Evolutionary conservation across 2,113 vertebrate genomes (phyloP).

Genomic region (Oryzias woworae): DNA sequence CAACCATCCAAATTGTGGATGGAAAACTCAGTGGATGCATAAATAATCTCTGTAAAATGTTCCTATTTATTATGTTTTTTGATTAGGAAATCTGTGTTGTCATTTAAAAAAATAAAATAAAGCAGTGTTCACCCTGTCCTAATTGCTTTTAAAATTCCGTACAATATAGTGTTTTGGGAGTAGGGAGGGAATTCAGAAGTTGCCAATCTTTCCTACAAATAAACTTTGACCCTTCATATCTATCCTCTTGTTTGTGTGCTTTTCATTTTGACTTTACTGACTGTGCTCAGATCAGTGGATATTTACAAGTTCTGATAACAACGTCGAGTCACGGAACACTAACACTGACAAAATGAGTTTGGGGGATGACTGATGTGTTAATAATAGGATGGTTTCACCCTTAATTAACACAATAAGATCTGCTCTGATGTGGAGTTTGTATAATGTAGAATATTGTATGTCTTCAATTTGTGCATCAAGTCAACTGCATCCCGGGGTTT

Average conservation of each 20-base stretch:
- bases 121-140: too few relatives aligned
- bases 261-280: conserved; percentile 12
- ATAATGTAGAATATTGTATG: conserved; percentile 34
- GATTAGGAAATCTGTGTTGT: too few relatives aligned
- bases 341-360: conserved; percentile 31
- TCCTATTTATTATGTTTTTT: too few relatives aligned
- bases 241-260: background rate
- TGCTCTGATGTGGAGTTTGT: conserved; percentile 26
- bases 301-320: conserved; percentile 33
- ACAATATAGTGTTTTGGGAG: too few relatives aligned
- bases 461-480: conserved; percentile 35
- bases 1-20: too few relatives aligned
- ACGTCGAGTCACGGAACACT: conserved; percentile 5
- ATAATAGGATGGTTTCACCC: conserved; percentile 23
- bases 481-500: conserved; percentile 22
- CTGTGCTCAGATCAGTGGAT: conserved; percentile 14
- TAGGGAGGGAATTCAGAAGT: too few relatives aligned
- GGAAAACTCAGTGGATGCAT: too few relatives aligned
- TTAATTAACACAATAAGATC: conserved; percentile 37
- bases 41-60: too few relatives aligned
- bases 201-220: too few relatives aligned
- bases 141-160: too few relatives aligned
- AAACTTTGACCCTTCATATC: conserved; percentile 4
- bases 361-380: conserved; percentile 35
- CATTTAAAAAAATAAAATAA: too few relatives aligned